Evolutionary conservation across 1,140 invertebrate species (phyloP), one percentile per base, ranked within the genome.

Genomic region (Drosophila nigromelanica): DNA sequence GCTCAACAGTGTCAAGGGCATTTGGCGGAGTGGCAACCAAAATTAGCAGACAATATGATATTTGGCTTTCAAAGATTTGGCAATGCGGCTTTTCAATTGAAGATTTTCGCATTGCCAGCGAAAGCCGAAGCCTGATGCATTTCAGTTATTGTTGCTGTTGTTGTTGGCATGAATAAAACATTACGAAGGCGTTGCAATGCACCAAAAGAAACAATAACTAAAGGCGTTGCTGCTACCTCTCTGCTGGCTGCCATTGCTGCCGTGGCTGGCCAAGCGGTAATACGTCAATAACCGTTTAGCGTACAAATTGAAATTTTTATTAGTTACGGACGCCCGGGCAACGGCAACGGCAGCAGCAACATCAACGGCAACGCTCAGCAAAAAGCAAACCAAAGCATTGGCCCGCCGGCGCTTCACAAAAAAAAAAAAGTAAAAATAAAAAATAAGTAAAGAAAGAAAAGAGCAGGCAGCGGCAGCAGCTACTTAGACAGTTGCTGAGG

Each of bases 251-350:
- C 21, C 43, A 43, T 62, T 66, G 64, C 55, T 40, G 56, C 48
- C 48, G 40, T 43, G 18, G 45, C 60, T 37, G 68, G 67, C 72
- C 61, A 79, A 87, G 83, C 83, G 80, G 83, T 87, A 87, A 87
- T 87, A 87, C 83, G 83, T 87, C 83, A 87, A 87, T 87, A 87
- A 87, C 83, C 83, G 83, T 87, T 87, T 87, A 87, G 83, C 83
- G 83, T 87, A 87, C 83, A 87, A 87, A 87, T 87, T 87, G 83
- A 87, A 87, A 87, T 87, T 87, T 87, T 87, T 87, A 87, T 87
- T 89, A 87, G 83, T 89, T 82, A 87, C 83, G 83, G 83, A 72
- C 80, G 66, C 54, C 67, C 55, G 54, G 52, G 56, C 64, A 54
- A 27, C 47, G 6, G 37, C 54, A 58, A 14, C 42, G 15, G 8